phyloP scores from a whole-genome alignment of 2,113 vertebrate genomes.

The Canis aureus region DNA sequence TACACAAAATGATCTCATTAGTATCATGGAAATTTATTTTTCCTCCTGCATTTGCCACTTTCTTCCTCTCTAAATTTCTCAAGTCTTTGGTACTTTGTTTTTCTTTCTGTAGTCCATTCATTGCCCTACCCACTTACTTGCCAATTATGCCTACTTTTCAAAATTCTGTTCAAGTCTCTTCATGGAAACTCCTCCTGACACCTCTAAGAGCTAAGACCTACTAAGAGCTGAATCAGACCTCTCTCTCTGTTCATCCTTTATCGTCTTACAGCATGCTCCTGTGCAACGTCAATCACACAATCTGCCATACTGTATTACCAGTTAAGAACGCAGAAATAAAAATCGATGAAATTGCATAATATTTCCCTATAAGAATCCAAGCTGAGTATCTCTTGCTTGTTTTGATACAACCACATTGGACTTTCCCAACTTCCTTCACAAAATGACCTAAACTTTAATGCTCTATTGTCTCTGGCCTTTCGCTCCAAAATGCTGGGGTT shows the following conservation, averaged over 20 bases:
- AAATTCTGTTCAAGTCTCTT: constrained; percentile 35
- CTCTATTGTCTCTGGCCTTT: neutral
- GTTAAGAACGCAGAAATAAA: neutral
- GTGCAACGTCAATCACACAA: neutral
- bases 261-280: neutral
- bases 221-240: neutral
- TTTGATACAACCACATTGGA: neutral
- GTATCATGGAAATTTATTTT: neutral
- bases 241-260: neutral
- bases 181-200: neutral
- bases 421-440: neutral
- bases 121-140: neutral
- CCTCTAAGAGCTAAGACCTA: neutral
- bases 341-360: neutral
- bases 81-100: neutral
- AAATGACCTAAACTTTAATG: neutral
- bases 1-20: neutral
- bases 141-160: neutral
- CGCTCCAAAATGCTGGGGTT: neutral
- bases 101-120: neutral
- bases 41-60: neutral
- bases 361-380: neutral
- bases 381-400: neutral
- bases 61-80: neutral
- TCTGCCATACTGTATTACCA: neutral